Evolutionary conservation across 2,797 vertebrate species (phyloP), one percentile per base, ranked within the genome.

Genomic region (Bufotes viridis): DNA sequence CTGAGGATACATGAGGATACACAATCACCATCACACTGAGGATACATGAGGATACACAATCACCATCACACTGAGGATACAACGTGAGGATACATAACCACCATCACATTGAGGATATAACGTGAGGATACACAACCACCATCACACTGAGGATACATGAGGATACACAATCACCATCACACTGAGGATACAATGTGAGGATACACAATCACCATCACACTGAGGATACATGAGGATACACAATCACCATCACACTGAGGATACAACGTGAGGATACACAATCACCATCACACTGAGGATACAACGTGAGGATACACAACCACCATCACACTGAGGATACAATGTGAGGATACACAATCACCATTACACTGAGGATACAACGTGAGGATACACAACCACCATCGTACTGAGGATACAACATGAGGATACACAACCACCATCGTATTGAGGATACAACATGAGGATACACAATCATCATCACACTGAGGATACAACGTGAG

Each of bases 331-430:
- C 67, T 7, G 24, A 69, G 12, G 1, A 22, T 4, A 69, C 98
- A 94, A 87, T 96, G 97, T 99, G 90, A 11, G 17, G 60, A 22
- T 11, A 53, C 8, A 75, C 26, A 34, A 72, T 17, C 24, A 72
- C 7, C 24, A 72, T 74, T 7, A 74, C 70, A 70, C 70, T 42
- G 29, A 74, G 29, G 9, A 7, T 11, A 42, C 70, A 72, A 34
- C 5, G 0, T 65, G 63, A 24, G 22, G 63, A 65, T 1, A 65
- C 9, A 65, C 63, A 24, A 24, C 3, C 22, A 63, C 61, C 61
- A 20, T 7, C 20, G 22, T 18, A 63, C 61, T 10, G 22, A 65
- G 9, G 11, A 17, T 3, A 65, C 63, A 65, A 11, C 22, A 2
- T 24, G n/a, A 11, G 7, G n/a, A 24, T 2, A 65, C n/a, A 65